Evolutionary conservation across 1,140 invertebrate genomes (phyloP).

Genomic region (Drosophila auraria): DNA sequence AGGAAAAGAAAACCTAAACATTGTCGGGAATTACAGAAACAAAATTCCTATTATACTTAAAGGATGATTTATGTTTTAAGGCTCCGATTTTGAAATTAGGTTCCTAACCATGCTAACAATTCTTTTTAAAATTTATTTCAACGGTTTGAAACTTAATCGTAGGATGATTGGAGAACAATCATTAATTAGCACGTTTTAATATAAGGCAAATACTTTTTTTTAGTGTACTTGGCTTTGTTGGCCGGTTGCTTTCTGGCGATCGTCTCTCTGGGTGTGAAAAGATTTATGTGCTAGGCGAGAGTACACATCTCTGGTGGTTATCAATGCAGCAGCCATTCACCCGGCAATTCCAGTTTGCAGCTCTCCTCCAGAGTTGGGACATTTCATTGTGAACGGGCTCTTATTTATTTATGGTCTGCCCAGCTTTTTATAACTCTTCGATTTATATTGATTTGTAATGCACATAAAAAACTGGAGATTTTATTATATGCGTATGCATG

Average conservation of each 20-base stretch:
- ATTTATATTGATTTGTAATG: constrained; percentile 81
- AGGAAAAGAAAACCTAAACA: too few species aligned
- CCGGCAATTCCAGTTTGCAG: constrained; percentile 74
- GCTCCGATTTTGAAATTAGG: too few species aligned
- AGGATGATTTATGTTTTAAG: too few species aligned
- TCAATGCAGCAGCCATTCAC: constrained; percentile 76
- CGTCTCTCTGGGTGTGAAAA: constrained; percentile 70
- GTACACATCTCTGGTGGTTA: constrained; percentile 48
- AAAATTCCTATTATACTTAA: neutral
- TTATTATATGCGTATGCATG: constrained; percentile 42
- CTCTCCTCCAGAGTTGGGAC: constrained; percentile 51
- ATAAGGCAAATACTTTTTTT: neutral
- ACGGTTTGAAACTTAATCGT: too few species aligned
- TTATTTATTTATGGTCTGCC: constrained; percentile 79
- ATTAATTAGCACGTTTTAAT: neutral
- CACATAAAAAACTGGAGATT: constrained; percentile 59
- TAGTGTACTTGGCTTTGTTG: constrained; percentile 2
- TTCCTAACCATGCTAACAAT: too few species aligned
- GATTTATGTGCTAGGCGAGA: constrained; percentile 69
- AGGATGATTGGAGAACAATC: too few species aligned
- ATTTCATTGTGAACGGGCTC: constrained; percentile 71
- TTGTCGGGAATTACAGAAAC: neutral
- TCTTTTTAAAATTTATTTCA: too few species aligned
- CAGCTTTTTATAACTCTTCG: constrained; percentile 80
- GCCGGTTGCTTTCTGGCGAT: constrained; percentile 11